Percentiles rank a stretch among this genome's conserved stretches.
phyloP scores from a whole-genome alignment of 2,797 vertebrate species.

The Scolopax bukidnonensis region DNA sequence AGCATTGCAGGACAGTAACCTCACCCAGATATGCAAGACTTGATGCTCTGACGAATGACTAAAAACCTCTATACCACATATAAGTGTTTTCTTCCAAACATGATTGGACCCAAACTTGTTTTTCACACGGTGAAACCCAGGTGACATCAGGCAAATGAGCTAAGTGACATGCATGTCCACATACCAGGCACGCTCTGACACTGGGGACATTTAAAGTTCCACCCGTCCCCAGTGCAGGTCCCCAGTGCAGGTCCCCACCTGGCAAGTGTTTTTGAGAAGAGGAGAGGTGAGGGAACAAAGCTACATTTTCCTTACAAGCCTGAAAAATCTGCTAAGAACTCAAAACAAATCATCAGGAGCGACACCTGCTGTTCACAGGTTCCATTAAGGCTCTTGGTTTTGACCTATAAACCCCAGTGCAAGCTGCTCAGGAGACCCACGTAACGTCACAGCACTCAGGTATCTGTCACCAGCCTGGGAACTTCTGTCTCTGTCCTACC shows the following conservation, averaged over 20 bases:
- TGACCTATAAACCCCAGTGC: not conserved
- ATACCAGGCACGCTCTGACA: accelerated
- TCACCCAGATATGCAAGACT: accelerated
- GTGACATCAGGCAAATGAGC: not conserved
- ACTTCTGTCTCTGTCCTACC: not conserved
- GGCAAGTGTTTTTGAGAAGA: not conserved
- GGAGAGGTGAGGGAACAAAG: not conserved
- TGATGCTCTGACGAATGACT: not conserved
- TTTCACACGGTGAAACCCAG: not conserved
- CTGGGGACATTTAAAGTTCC: not conserved
- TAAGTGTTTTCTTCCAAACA: not conserved
- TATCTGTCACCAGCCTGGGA: not conserved
- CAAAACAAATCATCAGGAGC: not conserved
- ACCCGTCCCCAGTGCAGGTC: not conserved
- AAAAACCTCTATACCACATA: accelerated
- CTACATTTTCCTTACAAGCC: not conserved
- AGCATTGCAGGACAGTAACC: not conserved
- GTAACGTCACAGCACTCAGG: no score
- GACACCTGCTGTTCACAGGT: not conserved
- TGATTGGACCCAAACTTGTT: not conserved
- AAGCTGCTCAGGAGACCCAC: not conserved
- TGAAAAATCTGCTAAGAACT: no score
- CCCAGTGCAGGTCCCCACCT: not conserved
- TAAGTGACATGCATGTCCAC: accelerated
- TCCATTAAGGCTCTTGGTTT: not conserved